phyloP scores from a whole-genome alignment of 1,140 invertebrate genomes.

The Aricia agestis region DNA sequence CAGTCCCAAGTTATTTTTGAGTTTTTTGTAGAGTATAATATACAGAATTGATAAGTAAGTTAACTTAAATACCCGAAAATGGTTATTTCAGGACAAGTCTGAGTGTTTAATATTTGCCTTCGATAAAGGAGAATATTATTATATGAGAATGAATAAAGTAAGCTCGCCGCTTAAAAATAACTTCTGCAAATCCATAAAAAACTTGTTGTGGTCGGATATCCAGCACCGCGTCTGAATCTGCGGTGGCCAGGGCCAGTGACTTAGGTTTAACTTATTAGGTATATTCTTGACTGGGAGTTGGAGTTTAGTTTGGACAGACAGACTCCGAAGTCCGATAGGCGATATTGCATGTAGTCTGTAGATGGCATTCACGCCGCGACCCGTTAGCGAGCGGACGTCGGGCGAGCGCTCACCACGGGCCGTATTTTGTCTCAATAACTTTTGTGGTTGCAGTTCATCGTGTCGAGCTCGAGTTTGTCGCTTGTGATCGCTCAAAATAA shows the following conservation, averaged over 20 bases:
- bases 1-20: no score
- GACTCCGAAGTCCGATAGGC: no score
- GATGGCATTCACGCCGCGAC: conserved; percentile 65
- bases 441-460: conserved; percentile 13
- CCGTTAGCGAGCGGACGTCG: conserved; percentile 49
- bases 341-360: conserved; percentile 35
- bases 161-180: no score
- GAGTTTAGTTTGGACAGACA: conserved; percentile 16
- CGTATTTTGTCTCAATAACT: conserved; percentile 8
- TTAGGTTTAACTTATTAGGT: not conserved
- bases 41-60: no score
- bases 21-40: no score
- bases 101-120: no score
- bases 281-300: not conserved
- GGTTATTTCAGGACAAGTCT: no score
- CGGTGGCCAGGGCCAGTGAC: conserved; percentile 40
- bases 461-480: not conserved
- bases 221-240: conserved; percentile 34
- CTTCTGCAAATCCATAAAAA: conserved; percentile 19
- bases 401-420: conserved; percentile 31
- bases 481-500: not conserved
- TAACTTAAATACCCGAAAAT: no score
- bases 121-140: no score
- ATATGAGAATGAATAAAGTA: no score
- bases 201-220: conserved; percentile 26